These are phyloP conservation scores for Crematogaster levior DNA, from an alignment of 2,888 invertebrate genomes.

Conservation along the genomic window DNA sequence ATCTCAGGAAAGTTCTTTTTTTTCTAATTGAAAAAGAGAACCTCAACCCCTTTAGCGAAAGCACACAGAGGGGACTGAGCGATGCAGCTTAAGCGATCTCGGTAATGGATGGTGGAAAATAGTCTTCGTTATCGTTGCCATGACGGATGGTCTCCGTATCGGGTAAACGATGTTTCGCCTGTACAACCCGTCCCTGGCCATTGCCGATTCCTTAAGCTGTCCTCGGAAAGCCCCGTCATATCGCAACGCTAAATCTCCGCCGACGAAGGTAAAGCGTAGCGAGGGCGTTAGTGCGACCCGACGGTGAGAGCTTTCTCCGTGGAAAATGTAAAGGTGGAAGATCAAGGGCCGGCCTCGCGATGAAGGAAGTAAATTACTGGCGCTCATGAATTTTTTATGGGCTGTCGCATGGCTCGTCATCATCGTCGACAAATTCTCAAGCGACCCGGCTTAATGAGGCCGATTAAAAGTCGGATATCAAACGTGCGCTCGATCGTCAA, in stretches of 20 bases:
- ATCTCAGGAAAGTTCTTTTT: conserved; percentile 39
- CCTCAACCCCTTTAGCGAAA: conserved; percentile 31
- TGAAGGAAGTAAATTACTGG: conserved; percentile 51
- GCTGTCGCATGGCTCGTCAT: conserved; percentile 43
- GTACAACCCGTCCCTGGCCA: conserved; percentile 33
- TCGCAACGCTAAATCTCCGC: conserved; percentile 50
- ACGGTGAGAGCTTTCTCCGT: background rate
- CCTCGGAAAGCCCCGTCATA: conserved; percentile 50
- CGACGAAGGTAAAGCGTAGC: conserved; percentile 42
- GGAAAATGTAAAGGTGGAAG: conserved; percentile 40
- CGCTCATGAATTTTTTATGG: conserved; percentile 51
- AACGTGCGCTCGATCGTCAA: conserved; percentile 36
- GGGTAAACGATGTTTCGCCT: conserved; percentile 49
- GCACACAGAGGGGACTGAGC: conserved; percentile 24
- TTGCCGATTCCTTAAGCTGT: conserved; percentile 53
- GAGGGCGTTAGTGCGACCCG: background rate
- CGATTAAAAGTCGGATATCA: conserved; percentile 50
- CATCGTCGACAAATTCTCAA: conserved; percentile 49
- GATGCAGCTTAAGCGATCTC: conserved; percentile 42
- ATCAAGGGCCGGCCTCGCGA: conserved; percentile 42
- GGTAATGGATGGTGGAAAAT: conserved; percentile 54
- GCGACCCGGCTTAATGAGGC: conserved; percentile 33
- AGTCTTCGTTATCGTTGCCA: conserved; percentile 54
- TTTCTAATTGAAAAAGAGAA: conserved; percentile 49
- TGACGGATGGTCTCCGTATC: conserved; percentile 50